Evolutionary conservation across 2,797 vertebrate genomes (phyloP), one percentile per base, ranked within the genome.

Genomic region (Manis crassicaudata): DNA sequence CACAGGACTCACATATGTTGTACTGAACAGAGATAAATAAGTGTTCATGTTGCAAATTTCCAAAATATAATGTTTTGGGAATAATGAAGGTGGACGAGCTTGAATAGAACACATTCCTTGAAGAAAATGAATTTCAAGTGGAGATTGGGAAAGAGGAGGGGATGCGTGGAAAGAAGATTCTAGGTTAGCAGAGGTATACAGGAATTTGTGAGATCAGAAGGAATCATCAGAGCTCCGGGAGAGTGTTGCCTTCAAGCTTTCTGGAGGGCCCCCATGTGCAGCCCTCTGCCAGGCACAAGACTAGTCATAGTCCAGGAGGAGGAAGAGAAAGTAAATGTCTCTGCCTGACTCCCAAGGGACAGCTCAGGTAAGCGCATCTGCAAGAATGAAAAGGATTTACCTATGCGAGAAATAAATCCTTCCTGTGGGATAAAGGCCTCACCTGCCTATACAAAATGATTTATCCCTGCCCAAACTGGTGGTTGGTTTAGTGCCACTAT

Each of bases 391-490:
- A 73, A 83, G 60, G 32, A 62, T 29, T 62, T 60, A 58, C 92
- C 23, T 81, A 32, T 90, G 37, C 96, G 97, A 95, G 93, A 98
- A 98, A 96, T 95, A 97, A 98, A 97, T 97, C 96, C 92, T 52
- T 97, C n/a, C 40, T 98, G 77, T 96, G 96, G 95, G 92, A 91
- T 37, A 79, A 97, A 92, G 84, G 83, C 18, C 54, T 96, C 75
- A 84, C 96, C 29, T 88, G 56, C 35, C 20, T 54, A 1, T 37
- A 68, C 13, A 62, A 73, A 84, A 60, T 56, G 18, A 95, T 50
- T 93, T 97, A 35, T 65, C 87, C 18, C 92, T 94, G 37, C 76
- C 76, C 75, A 82, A 67, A 54, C 0, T 67, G 65, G 92, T 87
- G 94, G 5, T 40, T 92, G 35, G 27, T 84, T 96, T 93, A 90